A percentile compares a stretch with the other conserved stretches of the same genome.
These are phyloP conservation scores for Cantharis rustica DNA, from an alignment of 2,888 invertebrate genomes.

Conservation along the genomic window DNA sequence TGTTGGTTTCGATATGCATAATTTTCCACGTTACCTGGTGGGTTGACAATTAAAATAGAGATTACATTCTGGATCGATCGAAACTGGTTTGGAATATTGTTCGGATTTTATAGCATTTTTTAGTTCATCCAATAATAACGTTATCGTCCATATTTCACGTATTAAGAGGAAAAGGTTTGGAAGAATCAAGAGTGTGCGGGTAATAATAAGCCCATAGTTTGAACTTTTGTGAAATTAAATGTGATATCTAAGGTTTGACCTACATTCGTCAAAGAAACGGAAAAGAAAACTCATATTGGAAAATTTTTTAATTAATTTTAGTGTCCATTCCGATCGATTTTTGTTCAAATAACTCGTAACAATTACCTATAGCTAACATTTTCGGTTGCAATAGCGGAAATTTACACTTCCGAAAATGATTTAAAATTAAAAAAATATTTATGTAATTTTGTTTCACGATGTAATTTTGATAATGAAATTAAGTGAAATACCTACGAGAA, in stretches of 20 bases:
- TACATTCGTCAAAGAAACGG: background rate
- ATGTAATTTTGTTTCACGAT: background rate
- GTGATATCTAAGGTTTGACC: background rate
- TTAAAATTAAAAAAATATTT: background rate
- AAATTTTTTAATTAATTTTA: background rate
- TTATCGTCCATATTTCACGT: background rate
- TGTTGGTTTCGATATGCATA: background rate
- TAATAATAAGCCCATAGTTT: background rate
- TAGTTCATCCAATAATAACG: background rate
- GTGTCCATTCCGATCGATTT: background rate
- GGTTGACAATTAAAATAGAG: background rate
- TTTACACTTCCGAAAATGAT: background rate
- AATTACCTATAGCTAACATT: background rate
- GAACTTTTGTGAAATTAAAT: background rate
- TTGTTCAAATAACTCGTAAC: background rate
- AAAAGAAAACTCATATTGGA: background rate
- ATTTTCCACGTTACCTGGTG: background rate
- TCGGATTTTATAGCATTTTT: background rate
- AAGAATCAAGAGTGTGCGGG: background rate
- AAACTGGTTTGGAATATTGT: background rate
- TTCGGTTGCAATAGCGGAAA: background rate
- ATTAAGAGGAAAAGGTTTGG: background rate
- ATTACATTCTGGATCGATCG: background rate
- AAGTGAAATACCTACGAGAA: background rate
- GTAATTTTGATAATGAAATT: conserved; percentile 1